Percentiles rank a stretch among this genome's conserved stretches.
phyloP scores from a whole-genome alignment of 2,888 invertebrate genomes.

The Papilio protenor region DNA sequence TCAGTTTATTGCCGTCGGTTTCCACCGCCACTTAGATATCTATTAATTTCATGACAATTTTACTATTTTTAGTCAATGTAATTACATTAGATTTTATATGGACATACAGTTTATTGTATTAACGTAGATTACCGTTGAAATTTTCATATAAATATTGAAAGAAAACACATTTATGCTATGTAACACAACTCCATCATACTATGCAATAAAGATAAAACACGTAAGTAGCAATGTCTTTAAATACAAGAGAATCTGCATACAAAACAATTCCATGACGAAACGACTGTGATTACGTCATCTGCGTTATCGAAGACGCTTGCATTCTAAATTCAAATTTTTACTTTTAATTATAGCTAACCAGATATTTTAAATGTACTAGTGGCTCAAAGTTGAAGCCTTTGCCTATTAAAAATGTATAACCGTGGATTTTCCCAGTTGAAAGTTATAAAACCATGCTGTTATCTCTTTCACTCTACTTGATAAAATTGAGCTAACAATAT shows the following conservation, averaged over 20 bases:
- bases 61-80: neutral
- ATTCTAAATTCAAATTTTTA: neutral
- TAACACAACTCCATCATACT: neutral
- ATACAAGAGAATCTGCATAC: neutral
- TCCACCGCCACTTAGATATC: neutral
- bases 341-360: constrained; percentile 7
- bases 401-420: neutral
- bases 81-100: neutral
- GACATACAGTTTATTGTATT: neutral
- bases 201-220: neutral
- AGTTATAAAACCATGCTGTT: neutral
- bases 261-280: constrained; percentile 20
- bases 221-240: constrained; percentile 2
- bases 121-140: too few species aligned
- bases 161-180: neutral
- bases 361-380: neutral
- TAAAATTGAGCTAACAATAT: neutral
- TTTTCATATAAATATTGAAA: too few species aligned
- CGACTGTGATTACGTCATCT: constrained; percentile 2
- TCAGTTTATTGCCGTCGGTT: neutral
- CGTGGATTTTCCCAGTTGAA: neutral
- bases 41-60: neutral
- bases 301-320: neutral
- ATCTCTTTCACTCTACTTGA: neutral
- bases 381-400: neutral